A percentile compares a stretch with the other conserved stretches of the same genome.
Evolutionary conservation across 1,140 invertebrate genomes (phyloP).

Genomic region (Pemphigus obesinymphae): DNA sequence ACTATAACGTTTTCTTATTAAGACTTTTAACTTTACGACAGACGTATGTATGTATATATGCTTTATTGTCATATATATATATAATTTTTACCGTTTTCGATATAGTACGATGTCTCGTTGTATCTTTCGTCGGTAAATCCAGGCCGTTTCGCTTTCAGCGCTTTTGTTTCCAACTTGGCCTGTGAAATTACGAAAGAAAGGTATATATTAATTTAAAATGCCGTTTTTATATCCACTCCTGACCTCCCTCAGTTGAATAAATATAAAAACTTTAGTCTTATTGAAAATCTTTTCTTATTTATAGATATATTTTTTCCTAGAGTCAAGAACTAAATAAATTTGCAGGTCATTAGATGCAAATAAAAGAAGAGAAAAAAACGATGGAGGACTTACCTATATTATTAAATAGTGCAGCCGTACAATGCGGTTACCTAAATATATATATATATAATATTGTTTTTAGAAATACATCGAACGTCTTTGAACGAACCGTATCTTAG

Average conservation of each 20-base stretch:
- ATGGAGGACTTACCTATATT: too few species aligned
- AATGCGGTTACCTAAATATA: neutral
- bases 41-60: too few species aligned
- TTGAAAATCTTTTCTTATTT: neutral
- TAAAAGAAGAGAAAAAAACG: neutral
- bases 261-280: neutral
- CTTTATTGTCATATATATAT: constrained; percentile 32
- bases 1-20: neutral
- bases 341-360: neutral
- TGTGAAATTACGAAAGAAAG: constrained; percentile 59
- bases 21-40: neutral
- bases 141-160: constrained; percentile 83
- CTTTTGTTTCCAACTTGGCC: constrained; percentile 90
- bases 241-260: neutral
- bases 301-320: neutral
- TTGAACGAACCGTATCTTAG: neutral
- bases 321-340: too few species aligned
- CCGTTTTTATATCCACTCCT: neutral
- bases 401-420: too few species aligned
- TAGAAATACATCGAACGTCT: neutral
- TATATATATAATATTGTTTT: neutral
- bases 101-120: constrained; percentile 92
- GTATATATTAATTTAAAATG: neutral
- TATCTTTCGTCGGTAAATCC: constrained; percentile 88
- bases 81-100: constrained; percentile 87